phyloP scores from a whole-genome alignment of 1,140 invertebrate species.

The Oncopodura yosiiana region DNA sequence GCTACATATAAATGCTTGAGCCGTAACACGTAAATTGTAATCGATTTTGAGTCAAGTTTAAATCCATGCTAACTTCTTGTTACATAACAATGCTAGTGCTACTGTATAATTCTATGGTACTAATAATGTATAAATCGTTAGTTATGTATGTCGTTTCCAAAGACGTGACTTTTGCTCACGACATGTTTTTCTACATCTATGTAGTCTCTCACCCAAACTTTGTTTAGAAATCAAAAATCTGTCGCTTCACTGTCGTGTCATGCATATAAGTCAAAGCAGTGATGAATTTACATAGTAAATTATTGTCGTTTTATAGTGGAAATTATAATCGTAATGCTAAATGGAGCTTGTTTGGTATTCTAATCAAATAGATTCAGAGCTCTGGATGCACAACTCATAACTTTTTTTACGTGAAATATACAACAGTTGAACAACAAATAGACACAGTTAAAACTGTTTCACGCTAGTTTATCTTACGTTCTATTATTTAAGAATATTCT shows the following conservation, averaged over 20 bases:
- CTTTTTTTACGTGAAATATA: neutral
- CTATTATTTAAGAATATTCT: too few relatives aligned
- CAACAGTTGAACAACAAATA: constrained; percentile 1
- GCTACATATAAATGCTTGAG: too few relatives aligned
- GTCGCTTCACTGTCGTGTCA: constrained; percentile 15
- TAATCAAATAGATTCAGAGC: neutral
- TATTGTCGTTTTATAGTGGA: constrained; percentile 5
- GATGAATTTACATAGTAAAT: constrained; percentile 25
- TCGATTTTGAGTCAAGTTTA: too few relatives aligned
- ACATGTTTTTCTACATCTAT: neutral
- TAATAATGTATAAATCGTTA: too few relatives aligned
- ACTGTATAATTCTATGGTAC: too few relatives aligned
- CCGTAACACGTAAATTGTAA: too few relatives aligned
- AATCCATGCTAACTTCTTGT: too few relatives aligned
- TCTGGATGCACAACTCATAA: constrained; percentile 1
- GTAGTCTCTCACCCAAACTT: too few relatives aligned
- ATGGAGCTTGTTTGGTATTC: neutral
- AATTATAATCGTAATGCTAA: constrained; percentile 2
- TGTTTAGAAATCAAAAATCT: constrained; percentile 18
- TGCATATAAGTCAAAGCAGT: too few relatives aligned
- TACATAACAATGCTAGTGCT: too few relatives aligned
- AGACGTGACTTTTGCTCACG: neutral
- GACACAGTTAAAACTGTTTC: constrained; percentile 9
- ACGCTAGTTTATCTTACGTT: neutral
- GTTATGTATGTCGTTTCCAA: neutral